Base-by-base conservation (phyloP, 2,888 invertebrate species). In the Cetonia aurata region DNA sequence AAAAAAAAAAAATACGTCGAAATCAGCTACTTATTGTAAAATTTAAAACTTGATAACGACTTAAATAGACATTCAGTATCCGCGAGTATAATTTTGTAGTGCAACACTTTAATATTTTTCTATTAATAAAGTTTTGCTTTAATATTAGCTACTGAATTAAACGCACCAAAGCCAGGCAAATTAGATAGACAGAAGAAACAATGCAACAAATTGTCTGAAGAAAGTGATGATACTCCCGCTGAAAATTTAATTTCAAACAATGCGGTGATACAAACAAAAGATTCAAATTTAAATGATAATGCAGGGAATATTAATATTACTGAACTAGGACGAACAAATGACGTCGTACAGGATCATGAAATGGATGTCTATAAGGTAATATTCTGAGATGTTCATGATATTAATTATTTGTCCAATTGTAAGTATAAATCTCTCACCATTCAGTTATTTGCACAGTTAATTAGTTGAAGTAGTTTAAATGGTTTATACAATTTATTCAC, bases 141-240 rank as follows among this genome's bases (percentile, higher is more conserved):
- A 50, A 52, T 44, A 17, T 31, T 80, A 88, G 88, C 88, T 72
- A 86, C 83, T 73, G 85, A 88, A 67, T 80, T 88, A 85, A 86
- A 81, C 85, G 87, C 87, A 69, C 86, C 78, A 80, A 86, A 77
- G 81, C 85, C 60, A 46, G 77, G 76, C 42, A 75, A 76, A 73
- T 73, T 73, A 53, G 46, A 60, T 13, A 71, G 70, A 67, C 76
- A 77, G 76, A 74, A 76, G 59, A 70, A 71, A 31, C 73, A 77
- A 55, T 65, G 69, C 17, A 25, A 65, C 3, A 8, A 17, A 15
- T 1, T 15, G 10, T 3, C 8, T 37, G 37, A 37, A 37, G 4
- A 37, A 10, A 37, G 2, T 37, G 37, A 37, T 8, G 37, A 8
- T 10, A 37, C 37, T 37, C 10, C 8, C 10, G 8, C 37, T 1